phyloP scores from a whole-genome alignment of 2,113 vertebrate species.

The Nothoprocta pentlandii region DNA sequence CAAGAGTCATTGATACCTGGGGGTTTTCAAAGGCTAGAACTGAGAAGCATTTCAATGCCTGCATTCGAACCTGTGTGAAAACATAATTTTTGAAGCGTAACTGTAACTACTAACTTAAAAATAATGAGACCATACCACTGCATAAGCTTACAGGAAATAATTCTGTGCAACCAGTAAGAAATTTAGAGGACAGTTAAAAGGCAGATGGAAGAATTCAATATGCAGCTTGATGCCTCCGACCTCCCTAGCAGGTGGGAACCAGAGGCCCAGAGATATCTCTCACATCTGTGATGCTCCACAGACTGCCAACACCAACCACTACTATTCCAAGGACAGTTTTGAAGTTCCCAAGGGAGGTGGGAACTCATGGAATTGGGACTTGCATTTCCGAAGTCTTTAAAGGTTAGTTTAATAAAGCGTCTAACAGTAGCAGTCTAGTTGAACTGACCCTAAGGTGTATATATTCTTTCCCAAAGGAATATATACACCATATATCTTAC shows the following conservation, averaged over 20 bases:
- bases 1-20: conserved; percentile 95
- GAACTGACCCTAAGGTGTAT: background rate
- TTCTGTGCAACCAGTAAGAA: background rate
- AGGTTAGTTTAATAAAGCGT: background rate
- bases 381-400: background rate
- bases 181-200: background rate
- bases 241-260: background rate
- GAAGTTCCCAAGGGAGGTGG: accelerated
- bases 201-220: background rate
- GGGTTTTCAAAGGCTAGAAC: conserved; percentile 97
- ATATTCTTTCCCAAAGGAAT: background rate
- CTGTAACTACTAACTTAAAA: background rate
- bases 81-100: background rate
- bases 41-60: conserved; percentile 97
- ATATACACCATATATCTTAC: too few relatives aligned
- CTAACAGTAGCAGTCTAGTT: background rate
- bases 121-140: background rate
- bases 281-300: background rate
- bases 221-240: background rate
- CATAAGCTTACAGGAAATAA: background rate
- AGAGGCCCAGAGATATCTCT: background rate
- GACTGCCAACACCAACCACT: background rate
- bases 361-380: background rate
- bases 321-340: background rate
- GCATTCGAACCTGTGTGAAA: conserved; percentile 92